A percentile compares a stretch with the other conserved stretches of the same genome.
phyloP scores from a whole-genome alignment of 2,113 vertebrate species.

The Dipodomys merriami region DNA sequence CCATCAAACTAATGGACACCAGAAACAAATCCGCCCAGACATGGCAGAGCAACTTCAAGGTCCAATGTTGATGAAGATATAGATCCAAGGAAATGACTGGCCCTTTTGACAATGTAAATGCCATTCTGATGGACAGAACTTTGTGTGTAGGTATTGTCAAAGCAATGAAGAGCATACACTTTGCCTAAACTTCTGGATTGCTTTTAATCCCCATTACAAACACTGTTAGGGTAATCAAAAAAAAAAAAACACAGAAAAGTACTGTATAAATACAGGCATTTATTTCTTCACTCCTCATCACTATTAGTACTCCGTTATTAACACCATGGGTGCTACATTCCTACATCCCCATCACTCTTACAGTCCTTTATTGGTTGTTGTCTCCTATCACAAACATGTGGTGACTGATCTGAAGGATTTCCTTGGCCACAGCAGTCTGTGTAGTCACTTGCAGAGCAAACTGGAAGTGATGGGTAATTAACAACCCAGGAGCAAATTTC shows the following conservation, averaged over 20 bases:
- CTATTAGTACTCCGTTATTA: too few species aligned
- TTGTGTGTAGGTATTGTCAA: neutral
- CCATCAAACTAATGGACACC: neutral
- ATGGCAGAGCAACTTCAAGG: neutral
- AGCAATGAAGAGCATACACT: neutral
- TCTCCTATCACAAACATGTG: neutral
- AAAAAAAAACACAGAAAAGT: neutral
- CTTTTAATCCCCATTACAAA: neutral
- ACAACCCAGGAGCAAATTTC: neutral
- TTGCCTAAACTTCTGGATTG: neutral
- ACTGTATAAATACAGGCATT: neutral
- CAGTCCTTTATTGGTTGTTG: neutral
- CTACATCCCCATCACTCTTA: neutral
- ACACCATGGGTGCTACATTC: too few species aligned
- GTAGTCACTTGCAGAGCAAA: neutral
- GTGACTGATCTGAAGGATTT: neutral
- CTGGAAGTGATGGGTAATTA: neutral
- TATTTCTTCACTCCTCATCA: neutral
- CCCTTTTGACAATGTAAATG: neutral
- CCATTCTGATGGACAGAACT: fast-evolving
- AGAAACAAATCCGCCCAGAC: neutral
- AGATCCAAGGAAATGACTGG: neutral
- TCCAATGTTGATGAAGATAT: neutral
- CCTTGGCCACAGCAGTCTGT: neutral
- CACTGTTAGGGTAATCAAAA: neutral